Percentiles rank a stretch among this genome's conserved stretches.
Conservation (phyloP, 1,140 invertebrate genomes). For the Cotesia vestalis region DNA sequence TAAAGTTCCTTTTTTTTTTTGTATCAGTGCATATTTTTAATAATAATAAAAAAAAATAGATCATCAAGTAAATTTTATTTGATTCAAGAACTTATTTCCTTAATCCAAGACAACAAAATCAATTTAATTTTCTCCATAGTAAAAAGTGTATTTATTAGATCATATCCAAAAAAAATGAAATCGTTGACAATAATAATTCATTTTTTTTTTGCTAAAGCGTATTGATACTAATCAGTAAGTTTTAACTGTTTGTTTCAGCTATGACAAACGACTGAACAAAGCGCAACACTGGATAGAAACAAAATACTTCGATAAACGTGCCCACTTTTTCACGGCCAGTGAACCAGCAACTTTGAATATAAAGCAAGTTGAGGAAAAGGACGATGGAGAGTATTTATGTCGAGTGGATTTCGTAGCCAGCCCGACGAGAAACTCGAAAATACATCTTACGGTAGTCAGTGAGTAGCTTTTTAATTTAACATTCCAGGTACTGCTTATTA, state of each 20-base stretch:
- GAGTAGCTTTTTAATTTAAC: constrained; percentile 61
- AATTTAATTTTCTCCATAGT: too few species aligned
- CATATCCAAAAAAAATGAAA: too few species aligned
- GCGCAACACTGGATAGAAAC: constrained; percentile 70
- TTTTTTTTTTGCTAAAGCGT: too few species aligned
- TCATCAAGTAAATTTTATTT: too few species aligned
- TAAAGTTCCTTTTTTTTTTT: too few species aligned
- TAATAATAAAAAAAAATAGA: too few species aligned
- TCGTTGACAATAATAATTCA: too few species aligned
- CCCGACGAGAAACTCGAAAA: constrained; percentile 81
- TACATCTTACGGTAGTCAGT: constrained; percentile 85
- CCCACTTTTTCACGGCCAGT: constrained; percentile 67
- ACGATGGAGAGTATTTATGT: constrained; percentile 80
- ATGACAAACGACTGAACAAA: constrained; percentile 68
- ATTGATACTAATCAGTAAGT: not conserved
- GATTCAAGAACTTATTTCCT: too few species aligned
- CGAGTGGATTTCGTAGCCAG: constrained; percentile 83
- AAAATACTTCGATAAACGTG: constrained; percentile 68
- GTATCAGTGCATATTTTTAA: too few species aligned
- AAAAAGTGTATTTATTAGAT: too few species aligned
- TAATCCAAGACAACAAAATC: too few species aligned
- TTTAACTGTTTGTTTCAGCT: constrained; percentile 64
- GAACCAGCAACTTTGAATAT: constrained; percentile 72
- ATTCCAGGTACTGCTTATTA: not conserved
- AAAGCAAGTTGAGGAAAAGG: constrained; percentile 71